Evolutionary conservation across 2,113 vertebrate species (phyloP), one percentile per base, ranked within the genome.

Genomic region (Carollia perspicillata): DNA sequence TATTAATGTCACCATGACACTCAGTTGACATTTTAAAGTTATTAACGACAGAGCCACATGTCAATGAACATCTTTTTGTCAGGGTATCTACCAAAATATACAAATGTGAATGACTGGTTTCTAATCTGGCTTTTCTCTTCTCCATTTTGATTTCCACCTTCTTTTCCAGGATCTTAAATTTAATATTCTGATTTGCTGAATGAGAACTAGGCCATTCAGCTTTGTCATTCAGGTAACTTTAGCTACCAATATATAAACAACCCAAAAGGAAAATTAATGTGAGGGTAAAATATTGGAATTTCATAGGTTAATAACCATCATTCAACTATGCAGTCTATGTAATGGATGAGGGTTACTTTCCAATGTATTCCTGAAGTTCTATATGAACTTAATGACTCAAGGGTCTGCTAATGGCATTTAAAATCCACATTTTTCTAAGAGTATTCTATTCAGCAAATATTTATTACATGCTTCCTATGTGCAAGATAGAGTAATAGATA

Each of bases 11-110:
- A 97, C 51, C 55, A 89, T 72, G 63, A 89, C 30, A 90, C 30
- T 89, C 83, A 95, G 71, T 9, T 94, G 92, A 95, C 69, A 97
- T 95, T 96, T 94, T 84, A 63, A 95, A 65, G 65, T 95, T 96
- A 93, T 92, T 96, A 89, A 95, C 92, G 71, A 75, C 33, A 95
- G 33, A 87, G 69, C 35, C 40, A 90, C 69, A 80, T 90, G 44
- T 66, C 92, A 95, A 66, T 58, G 28, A 94, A 85, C 9, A 95
- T 79, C 22, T 87, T 93, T 94, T 89, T 96, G 68, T 89, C 49
- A 71, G 30, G 3, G 4, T 89, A 89, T 93, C 0, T 2, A 94
- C 79, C 79, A 86, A 94, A 95, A 55, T 20, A 83, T 55, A 80
- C 13, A 58, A 92, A 95, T 92, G n/a, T 74, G 53, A 89, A 85